Evolutionary conservation across 2,113 vertebrate genomes (phyloP).

Genomic region (Coracopsis vasa): DNA sequence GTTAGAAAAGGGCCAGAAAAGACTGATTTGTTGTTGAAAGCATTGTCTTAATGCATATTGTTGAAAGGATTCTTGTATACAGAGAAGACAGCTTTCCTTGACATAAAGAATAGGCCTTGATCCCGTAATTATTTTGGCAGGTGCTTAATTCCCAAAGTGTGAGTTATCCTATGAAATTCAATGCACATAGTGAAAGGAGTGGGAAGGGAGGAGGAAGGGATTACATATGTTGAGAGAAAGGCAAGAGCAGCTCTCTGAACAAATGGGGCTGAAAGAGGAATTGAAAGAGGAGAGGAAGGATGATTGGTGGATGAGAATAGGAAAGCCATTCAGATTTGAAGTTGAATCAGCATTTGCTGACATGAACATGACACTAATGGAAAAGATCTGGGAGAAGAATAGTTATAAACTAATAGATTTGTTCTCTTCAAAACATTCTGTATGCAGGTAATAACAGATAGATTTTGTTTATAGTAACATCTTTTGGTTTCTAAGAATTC

Average conservation of each 20-base stretch:
- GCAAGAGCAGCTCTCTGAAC: slow-evolving; percentile 2
- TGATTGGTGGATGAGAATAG: not conserved
- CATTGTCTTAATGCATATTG: not conserved
- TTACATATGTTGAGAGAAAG: slow-evolving; percentile 54
- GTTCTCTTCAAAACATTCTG: not conserved
- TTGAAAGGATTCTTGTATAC: not conserved
- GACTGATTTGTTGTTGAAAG: slow-evolving; percentile 38
- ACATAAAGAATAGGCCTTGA: slow-evolving; percentile 26
- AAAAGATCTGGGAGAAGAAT: slow-evolving; percentile 46
- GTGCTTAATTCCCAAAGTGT: slow-evolving; percentile 59
- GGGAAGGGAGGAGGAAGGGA: slow-evolving; percentile 31
- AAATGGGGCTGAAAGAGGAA: slow-evolving; percentile 1
- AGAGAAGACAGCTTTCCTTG: slow-evolving; percentile 13
- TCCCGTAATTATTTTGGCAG: slow-evolving; percentile 62
- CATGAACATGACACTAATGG: slow-evolving; percentile 39
- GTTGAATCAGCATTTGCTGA: slow-evolving; percentile 55
- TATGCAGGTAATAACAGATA: slow-evolving; percentile 12
- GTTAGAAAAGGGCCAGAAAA: slow-evolving; percentile 6
- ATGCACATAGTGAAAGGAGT: slow-evolving; percentile 24
- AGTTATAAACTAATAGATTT: slow-evolving; percentile 2
- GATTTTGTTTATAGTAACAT: slow-evolving; percentile 19
- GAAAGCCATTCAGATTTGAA: slow-evolving; percentile 43
- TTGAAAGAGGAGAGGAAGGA: slow-evolving; percentile 17
- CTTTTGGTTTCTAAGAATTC: slow-evolving; percentile 44
- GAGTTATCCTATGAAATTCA: slow-evolving; percentile 54